Conservation (phyloP, 30 jellyfish, hydroid and myxozoan species). For the Calvadosia cruxmelitensis region DNA sequence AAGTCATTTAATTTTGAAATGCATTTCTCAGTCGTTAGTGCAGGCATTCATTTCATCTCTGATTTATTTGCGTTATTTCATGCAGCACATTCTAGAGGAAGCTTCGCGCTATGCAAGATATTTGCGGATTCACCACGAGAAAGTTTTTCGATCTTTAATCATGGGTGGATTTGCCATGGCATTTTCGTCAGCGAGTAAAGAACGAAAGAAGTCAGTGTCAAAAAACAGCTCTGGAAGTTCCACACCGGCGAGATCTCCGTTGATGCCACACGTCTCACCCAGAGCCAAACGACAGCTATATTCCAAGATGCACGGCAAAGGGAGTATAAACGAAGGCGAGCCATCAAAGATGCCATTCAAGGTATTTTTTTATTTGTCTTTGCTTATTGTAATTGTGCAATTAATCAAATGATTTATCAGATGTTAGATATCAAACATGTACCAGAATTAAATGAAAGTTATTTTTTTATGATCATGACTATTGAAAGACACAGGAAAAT, state of each 20-base stretch:
- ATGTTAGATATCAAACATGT: too few species aligned
- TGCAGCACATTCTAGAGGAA: constrained; percentile 11
- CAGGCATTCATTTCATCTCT: too few species aligned
- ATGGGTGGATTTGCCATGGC: constrained; percentile 65
- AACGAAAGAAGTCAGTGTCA: background rate
- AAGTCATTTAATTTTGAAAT: too few species aligned
- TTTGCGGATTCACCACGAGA: constrained; percentile 36
- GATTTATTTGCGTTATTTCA: background rate
- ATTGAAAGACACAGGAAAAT: too few species aligned
- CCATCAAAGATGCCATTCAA: background rate
- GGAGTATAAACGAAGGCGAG: background rate
- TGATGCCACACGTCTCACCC: background rate
- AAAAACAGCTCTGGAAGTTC: background rate
- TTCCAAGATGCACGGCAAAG: background rate
- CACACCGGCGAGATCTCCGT: background rate
- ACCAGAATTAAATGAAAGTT: too few species aligned
- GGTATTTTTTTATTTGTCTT: too few species aligned
- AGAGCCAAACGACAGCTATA: background rate
- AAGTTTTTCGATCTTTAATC: constrained; percentile 41
- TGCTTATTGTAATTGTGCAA: too few species aligned
- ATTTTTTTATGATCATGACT: too few species aligned
- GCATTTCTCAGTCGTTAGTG: too few species aligned
- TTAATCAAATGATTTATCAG: too few species aligned
- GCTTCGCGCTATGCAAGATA: constrained; percentile 24
- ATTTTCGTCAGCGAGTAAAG: constrained; percentile 23